These are phyloP conservation scores for Montipora capricornis DNA, from an alignment of 64 coral and sea anemone genomes.

Conservation along the genomic window DNA sequence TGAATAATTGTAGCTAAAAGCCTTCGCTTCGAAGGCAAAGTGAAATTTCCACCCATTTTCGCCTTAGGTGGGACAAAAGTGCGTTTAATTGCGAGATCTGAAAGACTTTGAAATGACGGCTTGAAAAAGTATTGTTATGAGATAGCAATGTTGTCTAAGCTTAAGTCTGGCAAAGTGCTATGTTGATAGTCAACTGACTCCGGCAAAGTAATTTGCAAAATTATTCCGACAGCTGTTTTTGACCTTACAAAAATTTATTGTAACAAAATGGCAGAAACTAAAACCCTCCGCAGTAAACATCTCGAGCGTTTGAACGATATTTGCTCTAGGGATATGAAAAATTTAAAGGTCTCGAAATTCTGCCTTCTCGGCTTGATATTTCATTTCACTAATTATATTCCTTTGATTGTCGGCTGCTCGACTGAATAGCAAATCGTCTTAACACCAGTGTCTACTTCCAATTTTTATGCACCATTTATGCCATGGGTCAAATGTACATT, in stretches of 20 bases:
- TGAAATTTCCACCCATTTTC: slow-evolving; percentile 44
- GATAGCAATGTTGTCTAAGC: slow-evolving; percentile 31
- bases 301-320: not conserved
- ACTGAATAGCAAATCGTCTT: not conserved
- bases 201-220: slow-evolving; percentile 50
- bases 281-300: not conserved
- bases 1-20: slow-evolving; percentile 36
- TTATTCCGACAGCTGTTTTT: slow-evolving; percentile 24
- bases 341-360: not conserved
- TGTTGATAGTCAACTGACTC: slow-evolving; percentile 52
- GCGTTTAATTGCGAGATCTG: slow-evolving; percentile 38
- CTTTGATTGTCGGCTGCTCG: not conserved
- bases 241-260: slow-evolving; percentile 9
- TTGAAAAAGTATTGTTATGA: slow-evolving; percentile 45
- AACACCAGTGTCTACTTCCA: not conserved
- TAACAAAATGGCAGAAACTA: not conserved
- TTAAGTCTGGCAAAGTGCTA: slow-evolving; percentile 12
- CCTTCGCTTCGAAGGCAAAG: slow-evolving; percentile 5
- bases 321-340: not conserved
- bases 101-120: slow-evolving; percentile 39
- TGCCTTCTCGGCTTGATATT: not conserved
- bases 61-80: slow-evolving; percentile 27
- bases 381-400: slow-evolving; percentile 15
- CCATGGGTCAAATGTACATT: not conserved
- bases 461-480: not conserved